Base-by-base conservation (phyloP, 2,113 vertebrate genomes). In the Ammodytes marinus region DNA sequence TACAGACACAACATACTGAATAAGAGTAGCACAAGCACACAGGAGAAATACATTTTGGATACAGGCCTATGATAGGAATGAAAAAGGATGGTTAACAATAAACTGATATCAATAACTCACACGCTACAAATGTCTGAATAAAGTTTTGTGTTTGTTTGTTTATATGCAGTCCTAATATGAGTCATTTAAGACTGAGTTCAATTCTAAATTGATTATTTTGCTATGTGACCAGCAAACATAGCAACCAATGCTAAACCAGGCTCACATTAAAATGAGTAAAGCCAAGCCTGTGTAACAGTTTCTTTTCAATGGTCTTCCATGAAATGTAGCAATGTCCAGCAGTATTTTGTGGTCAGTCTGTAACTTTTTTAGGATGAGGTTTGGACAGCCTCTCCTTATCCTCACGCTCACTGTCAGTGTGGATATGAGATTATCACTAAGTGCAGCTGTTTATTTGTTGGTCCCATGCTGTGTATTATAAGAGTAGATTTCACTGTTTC, bases 391-490 rank as follows among this genome's bases (percentile, higher is more conserved):
- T 54, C 13, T 82, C 45, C 46, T 67, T 61, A 45, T 68, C 52
- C 49, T 55, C 43, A 55, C 75, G 61, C 57, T 74, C 39, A 3
- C 68, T 77, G 68, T 10, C 74, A 73, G 35, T 59, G 52, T 68
- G 15, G 35, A 55, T 65, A 76, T 54, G 42, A 73, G 76, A 79
- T 2, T 74, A 35, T 67, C 49, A 68, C 53, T 61, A 43, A 79
- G 49, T 65, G 42, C 40, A 35, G 52, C 63, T 63, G 64, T 49
- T 14, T 73, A 27, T 68, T 52, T 65, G 27, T 3, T 61, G 69
- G 60, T 73, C 13, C 47, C 61, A 52, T 55, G 19, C 19, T 50
- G 39, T 58, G 53, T 27, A 37, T 64, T 50, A 58, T 52, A n/a
- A n/a, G 15, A 42, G 40, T 17, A 63, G 17, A 17, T 79, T 53